Evolutionary conservation across 2,888 invertebrate species (phyloP).

Genomic region (Drosophila kambysellisi): DNA sequence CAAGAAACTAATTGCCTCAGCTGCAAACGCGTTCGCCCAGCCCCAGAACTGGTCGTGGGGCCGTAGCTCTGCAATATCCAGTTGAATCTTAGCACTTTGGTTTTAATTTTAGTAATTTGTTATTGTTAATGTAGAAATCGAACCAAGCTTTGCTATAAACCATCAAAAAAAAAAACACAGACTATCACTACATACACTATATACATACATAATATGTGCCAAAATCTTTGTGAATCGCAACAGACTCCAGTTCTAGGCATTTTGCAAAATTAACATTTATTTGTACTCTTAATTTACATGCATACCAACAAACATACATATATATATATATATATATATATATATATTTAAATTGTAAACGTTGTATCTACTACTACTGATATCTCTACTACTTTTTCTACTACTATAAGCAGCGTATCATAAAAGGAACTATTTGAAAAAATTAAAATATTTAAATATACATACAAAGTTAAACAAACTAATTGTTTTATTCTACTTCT

Average conservation of each 20-base stretch:
- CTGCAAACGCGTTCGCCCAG: slow-evolving; percentile 42
- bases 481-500: not conserved
- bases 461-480: slow-evolving; percentile 15
- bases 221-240: slow-evolving; percentile 52
- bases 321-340: slow-evolving; percentile 27
- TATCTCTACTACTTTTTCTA: slow-evolving; percentile 44
- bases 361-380: slow-evolving; percentile 50
- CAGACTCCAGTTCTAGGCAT: slow-evolving; percentile 30
- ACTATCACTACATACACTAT: slow-evolving; percentile 24
- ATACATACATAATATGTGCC: slow-evolving; percentile 54
- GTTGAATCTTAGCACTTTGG: slow-evolving; percentile 63
- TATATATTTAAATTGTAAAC: slow-evolving; percentile 52
- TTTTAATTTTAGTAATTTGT: slow-evolving; percentile 73
- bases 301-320: slow-evolving; percentile 17
- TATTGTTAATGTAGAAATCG: slow-evolving; percentile 73
- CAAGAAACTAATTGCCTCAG: slow-evolving; percentile 76
- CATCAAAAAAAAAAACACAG: slow-evolving; percentile 19
- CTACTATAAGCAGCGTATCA: slow-evolving; percentile 55
- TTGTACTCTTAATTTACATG: slow-evolving; percentile 59
- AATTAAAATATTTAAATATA: slow-evolving; percentile 50
- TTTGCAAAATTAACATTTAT: slow-evolving; percentile 45
- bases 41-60: slow-evolving; percentile 22
- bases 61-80: slow-evolving; percentile 50
- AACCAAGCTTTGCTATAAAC: slow-evolving; percentile 49
- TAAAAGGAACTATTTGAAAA: slow-evolving; percentile 51